Conservation (phyloP, 2,113 vertebrate genomes). For the Sclerurus mexicanus region DNA sequence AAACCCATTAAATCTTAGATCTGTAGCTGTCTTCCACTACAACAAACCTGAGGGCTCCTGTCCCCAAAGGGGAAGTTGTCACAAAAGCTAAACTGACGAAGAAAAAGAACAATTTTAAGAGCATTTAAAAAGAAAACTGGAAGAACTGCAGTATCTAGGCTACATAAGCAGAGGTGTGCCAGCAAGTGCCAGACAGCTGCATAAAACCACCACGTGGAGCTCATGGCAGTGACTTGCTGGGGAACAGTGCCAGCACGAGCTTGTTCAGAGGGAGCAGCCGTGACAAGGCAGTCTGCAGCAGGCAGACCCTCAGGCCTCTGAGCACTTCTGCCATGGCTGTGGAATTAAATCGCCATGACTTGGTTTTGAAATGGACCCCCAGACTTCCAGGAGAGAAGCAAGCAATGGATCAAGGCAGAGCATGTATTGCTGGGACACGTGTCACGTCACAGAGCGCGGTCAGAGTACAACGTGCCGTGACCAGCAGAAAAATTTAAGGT, state of each 20-base stretch:
- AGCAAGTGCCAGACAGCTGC: slow-evolving; percentile 16
- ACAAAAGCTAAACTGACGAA: neutral
- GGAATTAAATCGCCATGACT: neutral
- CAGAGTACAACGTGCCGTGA: rapidly evolving
- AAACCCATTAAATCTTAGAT: neutral
- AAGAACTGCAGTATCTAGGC: slow-evolving; percentile 6
- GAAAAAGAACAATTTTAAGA: neutral
- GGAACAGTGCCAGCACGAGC: neutral
- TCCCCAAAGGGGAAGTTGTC: neutral
- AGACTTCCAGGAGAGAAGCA: neutral
- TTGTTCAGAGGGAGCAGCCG: neutral
- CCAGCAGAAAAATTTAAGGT: neutral
- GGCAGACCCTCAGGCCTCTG: neutral
- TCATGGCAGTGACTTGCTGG: neutral
- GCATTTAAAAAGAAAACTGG: neutral
- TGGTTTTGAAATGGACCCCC: neutral
- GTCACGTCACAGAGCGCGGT: neutral
- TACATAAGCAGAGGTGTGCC: slow-evolving; percentile 62
- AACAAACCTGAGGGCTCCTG: neutral
- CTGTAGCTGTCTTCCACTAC: neutral
- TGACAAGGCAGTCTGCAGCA: neutral
- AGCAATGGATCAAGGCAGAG: neutral
- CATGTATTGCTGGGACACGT: neutral
- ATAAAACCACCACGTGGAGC: neutral
- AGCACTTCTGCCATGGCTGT: neutral